Conservation (phyloP, 2,888 invertebrate species). For the Ophion costatus region DNA sequence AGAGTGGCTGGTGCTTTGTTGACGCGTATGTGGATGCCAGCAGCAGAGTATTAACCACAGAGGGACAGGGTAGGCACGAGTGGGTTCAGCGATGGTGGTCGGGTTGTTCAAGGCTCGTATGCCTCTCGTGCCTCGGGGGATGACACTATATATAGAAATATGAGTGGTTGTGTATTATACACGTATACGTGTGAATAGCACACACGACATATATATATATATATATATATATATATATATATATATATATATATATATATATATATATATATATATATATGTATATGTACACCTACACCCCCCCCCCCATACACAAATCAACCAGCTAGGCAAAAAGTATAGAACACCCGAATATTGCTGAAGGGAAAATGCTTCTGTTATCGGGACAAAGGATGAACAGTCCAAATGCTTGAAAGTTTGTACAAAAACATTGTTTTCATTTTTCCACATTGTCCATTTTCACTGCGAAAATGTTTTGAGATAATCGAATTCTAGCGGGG, state of each 20-base stretch:
- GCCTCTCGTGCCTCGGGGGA: slow-evolving; percentile 27
- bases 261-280: not conserved
- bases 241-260: not conserved
- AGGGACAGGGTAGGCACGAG: slow-evolving; percentile 14
- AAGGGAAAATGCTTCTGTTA: too few species aligned
- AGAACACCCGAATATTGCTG: not conserved
- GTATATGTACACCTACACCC: too few species aligned
- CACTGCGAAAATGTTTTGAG: too few species aligned
- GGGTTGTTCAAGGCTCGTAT: slow-evolving; percentile 30
- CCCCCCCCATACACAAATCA: not conserved
- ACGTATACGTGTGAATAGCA: not conserved
- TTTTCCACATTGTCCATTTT: too few species aligned
- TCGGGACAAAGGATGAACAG: too few species aligned
- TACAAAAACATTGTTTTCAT: too few species aligned
- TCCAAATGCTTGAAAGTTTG: too few species aligned
- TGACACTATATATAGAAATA: not conserved
- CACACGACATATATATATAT: not conserved
- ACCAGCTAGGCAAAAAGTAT: not conserved
- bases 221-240: not conserved
- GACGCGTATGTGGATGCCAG: slow-evolving; percentile 35
- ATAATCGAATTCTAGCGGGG: too few species aligned
- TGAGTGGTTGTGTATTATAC: not conserved
- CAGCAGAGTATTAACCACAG: slow-evolving; percentile 4
- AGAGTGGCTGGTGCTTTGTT: slow-evolving; percentile 33
- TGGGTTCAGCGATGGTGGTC: slow-evolving; percentile 14